Percentiles rank a stretch among this genome's conserved stretches.
These are phyloP conservation scores for Brenthis ino DNA, from an alignment of 2,888 invertebrate genomes.

Conservation along the genomic window DNA sequence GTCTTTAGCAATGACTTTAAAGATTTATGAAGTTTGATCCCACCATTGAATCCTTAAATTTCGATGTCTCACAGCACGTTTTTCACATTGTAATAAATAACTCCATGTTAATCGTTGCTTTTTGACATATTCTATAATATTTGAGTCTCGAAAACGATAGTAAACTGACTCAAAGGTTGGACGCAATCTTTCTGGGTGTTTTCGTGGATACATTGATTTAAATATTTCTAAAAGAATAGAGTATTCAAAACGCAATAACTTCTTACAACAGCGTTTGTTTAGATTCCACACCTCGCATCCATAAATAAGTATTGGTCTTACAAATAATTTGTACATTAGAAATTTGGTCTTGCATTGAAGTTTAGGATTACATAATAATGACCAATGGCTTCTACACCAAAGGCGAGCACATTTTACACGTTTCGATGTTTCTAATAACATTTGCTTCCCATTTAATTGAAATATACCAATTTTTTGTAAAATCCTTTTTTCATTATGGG, in stretches of 20 bases:
- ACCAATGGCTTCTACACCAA: slow-evolving; percentile 55
- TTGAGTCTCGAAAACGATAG: slow-evolving; percentile 42
- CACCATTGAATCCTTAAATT: slow-evolving; percentile 17
- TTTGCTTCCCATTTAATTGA: slow-evolving; percentile 43
- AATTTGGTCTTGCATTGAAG: slow-evolving; percentile 38
- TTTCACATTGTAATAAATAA: slow-evolving; percentile 48
- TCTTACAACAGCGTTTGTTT: slow-evolving; percentile 23
- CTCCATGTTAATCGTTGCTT: slow-evolving; percentile 53
- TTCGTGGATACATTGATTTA: slow-evolving; percentile 53
- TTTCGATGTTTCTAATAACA: slow-evolving; percentile 48
- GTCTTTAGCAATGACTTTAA: no score
- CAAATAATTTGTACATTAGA: no score
- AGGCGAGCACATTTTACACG: slow-evolving; percentile 54
- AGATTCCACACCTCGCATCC: no score
- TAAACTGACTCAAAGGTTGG: slow-evolving; percentile 25
- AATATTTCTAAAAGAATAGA: slow-evolving; percentile 54
- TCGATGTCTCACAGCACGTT: slow-evolving; percentile 41
- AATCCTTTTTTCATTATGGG: slow-evolving; percentile 2
- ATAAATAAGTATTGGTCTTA: no score
- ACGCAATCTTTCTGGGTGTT: slow-evolving; percentile 50
- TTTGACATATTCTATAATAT: slow-evolving; percentile 51
- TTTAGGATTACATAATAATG: slow-evolving; percentile 47
- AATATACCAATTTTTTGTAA: slow-evolving; percentile 45
- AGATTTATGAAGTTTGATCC: neutral
- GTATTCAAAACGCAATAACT: slow-evolving; percentile 52